Evolutionary conservation across 2,888 invertebrate genomes (phyloP).

Genomic region (Synergus umbraculus): DNA sequence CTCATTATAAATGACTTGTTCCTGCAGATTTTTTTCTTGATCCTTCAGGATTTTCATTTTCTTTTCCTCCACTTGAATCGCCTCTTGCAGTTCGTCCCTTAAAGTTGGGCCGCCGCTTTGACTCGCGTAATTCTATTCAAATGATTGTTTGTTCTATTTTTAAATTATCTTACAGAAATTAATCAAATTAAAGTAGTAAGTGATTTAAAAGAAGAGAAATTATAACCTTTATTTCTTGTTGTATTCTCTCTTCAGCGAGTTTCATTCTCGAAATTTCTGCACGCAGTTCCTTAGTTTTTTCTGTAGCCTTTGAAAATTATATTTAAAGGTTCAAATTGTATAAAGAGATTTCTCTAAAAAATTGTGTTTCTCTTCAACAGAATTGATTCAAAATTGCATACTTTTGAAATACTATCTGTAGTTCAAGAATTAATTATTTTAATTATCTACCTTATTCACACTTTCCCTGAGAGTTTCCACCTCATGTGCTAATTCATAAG

Average conservation of each 20-base stretch:
- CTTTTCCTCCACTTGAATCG: constrained; percentile 77
- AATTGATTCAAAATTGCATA: background rate
- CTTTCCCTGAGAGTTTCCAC: constrained; percentile 74
- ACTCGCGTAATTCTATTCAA: constrained; percentile 51
- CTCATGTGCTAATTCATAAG: constrained; percentile 73
- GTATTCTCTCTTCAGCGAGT: constrained; percentile 63
- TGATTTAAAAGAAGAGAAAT: no score
- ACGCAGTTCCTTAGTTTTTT: constrained; percentile 58
- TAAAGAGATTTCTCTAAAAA: background rate
- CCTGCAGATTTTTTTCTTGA: constrained; percentile 81
- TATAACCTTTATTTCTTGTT: constrained; percentile 62
- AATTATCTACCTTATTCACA: constrained; percentile 78
- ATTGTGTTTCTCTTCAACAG: constrained; percentile 17
- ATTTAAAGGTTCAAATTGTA: background rate
- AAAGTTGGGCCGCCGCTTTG: constrained; percentile 56
- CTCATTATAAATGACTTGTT: constrained; percentile 62
- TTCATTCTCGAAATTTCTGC: constrained; percentile 61
- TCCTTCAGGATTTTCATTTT: constrained; percentile 80
- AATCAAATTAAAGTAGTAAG: background rate
- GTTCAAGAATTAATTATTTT: constrained; percentile 65
- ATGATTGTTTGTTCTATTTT: background rate
- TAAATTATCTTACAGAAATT: background rate
- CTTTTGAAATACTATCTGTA: background rate
- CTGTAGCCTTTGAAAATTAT: constrained; percentile 53
- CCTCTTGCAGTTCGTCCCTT: constrained; percentile 51